Percentiles rank a stretch among this genome's conserved stretches.
These are phyloP conservation scores for Ficedula albicollis DNA, from an alignment of 2,797 vertebrate genomes.

Conservation along the genomic window DNA sequence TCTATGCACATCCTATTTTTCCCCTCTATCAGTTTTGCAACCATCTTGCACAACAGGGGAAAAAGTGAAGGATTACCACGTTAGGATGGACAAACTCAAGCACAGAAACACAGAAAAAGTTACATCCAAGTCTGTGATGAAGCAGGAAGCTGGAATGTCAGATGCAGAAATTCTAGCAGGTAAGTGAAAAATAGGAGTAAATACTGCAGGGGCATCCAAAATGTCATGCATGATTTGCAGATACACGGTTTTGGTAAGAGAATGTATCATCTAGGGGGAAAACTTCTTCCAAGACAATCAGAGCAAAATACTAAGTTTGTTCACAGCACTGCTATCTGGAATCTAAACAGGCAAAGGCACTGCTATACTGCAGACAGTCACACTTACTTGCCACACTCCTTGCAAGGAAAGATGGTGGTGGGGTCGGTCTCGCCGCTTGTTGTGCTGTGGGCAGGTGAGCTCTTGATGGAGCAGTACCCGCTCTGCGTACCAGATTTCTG, in stretches of 20 bases:
- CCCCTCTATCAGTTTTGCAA: not conserved
- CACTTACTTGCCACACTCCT: slow-evolving; percentile 82
- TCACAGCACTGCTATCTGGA: not conserved
- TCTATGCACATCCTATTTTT: not conserved
- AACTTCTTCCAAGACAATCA: not conserved
- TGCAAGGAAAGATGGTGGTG: slow-evolving; percentile 84
- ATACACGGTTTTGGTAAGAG: not conserved
- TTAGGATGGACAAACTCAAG: not conserved
- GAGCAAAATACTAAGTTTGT: not conserved
- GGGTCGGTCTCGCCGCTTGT: slow-evolving; percentile 85
- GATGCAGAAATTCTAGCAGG: not conserved
- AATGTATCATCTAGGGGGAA: not conserved
- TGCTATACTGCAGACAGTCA: not conserved
- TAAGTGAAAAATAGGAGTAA: not conserved
- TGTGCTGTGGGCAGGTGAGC: slow-evolving; percentile 84
- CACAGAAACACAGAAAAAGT: not conserved
- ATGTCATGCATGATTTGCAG: not conserved
- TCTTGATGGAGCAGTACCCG: slow-evolving; percentile 81
- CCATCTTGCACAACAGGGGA: not conserved
- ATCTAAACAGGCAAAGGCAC: fast-evolving
- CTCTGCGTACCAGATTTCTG: slow-evolving; percentile 77
- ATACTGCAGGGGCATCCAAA: not conserved
- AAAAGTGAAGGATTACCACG: fast-evolving
- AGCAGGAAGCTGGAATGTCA: not conserved
- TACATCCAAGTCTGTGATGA: not conserved